phyloP scores from a whole-genome alignment of 30 jellyfish, hydroid and myxozoan species.

The Aurelia sp. region DNA sequence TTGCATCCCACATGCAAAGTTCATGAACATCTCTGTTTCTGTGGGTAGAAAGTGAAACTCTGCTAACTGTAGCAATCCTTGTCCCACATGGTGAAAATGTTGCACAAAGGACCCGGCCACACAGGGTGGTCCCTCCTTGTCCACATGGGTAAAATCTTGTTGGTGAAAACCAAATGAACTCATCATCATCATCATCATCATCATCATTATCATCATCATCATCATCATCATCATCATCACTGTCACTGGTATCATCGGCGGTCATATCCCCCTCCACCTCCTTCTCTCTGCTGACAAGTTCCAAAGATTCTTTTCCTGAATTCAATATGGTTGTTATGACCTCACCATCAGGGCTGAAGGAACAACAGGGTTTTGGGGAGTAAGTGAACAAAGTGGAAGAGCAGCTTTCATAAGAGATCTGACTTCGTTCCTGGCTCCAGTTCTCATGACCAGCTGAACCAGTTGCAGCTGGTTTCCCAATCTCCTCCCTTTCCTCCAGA shows the following conservation, averaged over 20 bases:
- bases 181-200: conserved; percentile 1
- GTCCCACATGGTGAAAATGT: conserved; percentile 32
- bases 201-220: conserved; percentile 6
- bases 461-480: not conserved
- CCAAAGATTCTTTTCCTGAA: conserved; percentile 54
- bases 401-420: conserved; percentile 14
- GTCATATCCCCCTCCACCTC: not conserved
- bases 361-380: conserved; percentile 69
- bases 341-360: conserved; percentile 51
- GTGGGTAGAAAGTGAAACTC: conserved; percentile 46
- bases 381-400: conserved; percentile 54
- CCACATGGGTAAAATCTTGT: conserved; percentile 11
- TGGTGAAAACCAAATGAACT: conserved; percentile 28
- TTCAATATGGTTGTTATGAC: conserved; percentile 37
- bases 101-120: conserved; percentile 76
- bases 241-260: not conserved
- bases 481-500: not conserved
- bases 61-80: conserved; percentile 47
- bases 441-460: not conserved
- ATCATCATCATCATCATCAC: not conserved
- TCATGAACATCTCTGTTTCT: conserved; percentile 52
- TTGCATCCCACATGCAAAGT: conserved; percentile 45
- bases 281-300: conserved; percentile 27
- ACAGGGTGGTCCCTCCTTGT: conserved; percentile 47
- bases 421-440: no score